Evolutionary conservation across 2,797 vertebrate genomes (phyloP).

Genomic region (Coilia nasus): DNA sequence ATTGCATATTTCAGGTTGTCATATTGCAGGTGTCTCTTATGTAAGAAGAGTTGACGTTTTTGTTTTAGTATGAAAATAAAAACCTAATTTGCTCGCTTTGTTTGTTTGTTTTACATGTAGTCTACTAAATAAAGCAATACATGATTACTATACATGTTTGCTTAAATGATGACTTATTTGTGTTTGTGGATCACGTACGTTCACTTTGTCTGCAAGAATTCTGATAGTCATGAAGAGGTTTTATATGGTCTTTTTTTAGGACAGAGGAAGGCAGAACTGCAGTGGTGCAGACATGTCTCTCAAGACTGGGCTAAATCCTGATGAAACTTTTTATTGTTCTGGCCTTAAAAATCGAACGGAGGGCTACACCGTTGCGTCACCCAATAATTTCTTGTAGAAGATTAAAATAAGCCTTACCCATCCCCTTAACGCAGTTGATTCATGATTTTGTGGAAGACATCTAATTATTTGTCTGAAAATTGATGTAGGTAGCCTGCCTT

Average conservation of each 20-base stretch:
- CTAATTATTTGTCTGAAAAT: conserved; percentile 23
- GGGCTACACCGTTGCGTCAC: not conserved
- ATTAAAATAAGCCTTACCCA: not conserved
- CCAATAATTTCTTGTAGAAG: not conserved
- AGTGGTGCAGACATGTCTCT: not conserved
- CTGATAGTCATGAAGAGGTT: not conserved
- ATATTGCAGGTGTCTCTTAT: too few relatives aligned
- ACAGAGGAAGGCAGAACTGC: not conserved
- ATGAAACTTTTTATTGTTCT: not conserved
- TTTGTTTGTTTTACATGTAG: too few relatives aligned
- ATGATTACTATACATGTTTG: too few relatives aligned
- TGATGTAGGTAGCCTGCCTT: not conserved
- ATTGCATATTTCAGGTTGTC: too few relatives aligned
- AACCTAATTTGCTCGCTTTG: too few relatives aligned
- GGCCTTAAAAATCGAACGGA: not conserved
- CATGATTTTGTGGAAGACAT: conserved; percentile 1
- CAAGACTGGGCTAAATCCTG: not conserved
- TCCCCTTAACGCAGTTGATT: not conserved
- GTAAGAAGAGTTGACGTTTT: too few relatives aligned
- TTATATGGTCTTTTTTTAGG: not conserved
- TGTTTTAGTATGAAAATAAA: too few relatives aligned
- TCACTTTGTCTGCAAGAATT: not conserved
- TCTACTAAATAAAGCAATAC: too few relatives aligned
- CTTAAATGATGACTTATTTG: too few relatives aligned
- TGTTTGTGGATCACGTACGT: too few relatives aligned